phyloP scores from a whole-genome alignment of 2,797 vertebrate genomes.

The Artibeus lituratus region DNA sequence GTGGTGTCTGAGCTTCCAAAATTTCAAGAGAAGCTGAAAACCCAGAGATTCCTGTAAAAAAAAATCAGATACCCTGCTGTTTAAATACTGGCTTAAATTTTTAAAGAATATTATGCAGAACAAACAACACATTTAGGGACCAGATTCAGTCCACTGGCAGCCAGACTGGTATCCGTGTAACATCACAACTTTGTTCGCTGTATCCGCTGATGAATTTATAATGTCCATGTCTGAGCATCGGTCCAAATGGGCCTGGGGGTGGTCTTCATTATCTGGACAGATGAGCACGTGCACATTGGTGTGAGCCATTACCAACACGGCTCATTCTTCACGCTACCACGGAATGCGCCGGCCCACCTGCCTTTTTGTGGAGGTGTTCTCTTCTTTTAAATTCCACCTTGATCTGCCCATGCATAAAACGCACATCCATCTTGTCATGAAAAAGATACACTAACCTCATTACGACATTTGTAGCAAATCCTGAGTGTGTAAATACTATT shows the following conservation, averaged over 20 bases:
- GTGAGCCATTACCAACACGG: neutral
- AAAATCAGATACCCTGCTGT: neutral
- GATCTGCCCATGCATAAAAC: neutral
- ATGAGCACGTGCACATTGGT: neutral
- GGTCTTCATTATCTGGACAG: neutral
- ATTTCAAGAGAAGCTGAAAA: conserved; percentile 39
- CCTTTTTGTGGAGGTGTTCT: neutral
- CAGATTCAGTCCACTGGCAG: neutral
- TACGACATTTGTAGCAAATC: neutral
- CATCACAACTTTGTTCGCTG: neutral
- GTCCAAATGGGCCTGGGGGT: neutral
- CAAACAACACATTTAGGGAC: neutral
- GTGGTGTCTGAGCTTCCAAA: neutral
- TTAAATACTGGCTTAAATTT: conserved; percentile 30
- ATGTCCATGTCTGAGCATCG: neutral
- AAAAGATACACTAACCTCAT: neutral
- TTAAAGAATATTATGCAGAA: neutral
- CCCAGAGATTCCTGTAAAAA: neutral
- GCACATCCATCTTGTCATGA: neutral
- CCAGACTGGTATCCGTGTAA: neutral
- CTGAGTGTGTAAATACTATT: neutral
- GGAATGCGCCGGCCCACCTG: neutral
- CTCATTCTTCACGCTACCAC: neutral
- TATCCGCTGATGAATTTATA: neutral
- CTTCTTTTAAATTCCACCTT: neutral